A percentile compares a stretch with the other conserved stretches of the same genome.
Conservation (phyloP, 2,888 invertebrate genomes). For the Harmothoe impar region DNA sequence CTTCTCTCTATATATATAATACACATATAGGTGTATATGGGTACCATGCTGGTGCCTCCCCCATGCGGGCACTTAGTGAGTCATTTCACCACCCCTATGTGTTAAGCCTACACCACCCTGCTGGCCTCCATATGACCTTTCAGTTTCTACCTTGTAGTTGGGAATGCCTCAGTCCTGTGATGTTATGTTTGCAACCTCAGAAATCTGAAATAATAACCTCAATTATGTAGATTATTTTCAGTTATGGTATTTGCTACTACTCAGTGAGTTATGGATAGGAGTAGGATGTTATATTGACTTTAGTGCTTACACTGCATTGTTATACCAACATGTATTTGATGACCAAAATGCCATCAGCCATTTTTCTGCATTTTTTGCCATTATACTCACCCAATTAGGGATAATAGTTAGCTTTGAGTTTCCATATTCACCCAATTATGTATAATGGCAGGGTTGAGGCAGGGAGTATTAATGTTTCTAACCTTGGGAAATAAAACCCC, state of each 20-base stretch:
- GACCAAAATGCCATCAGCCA: not conserved
- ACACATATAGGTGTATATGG: not conserved
- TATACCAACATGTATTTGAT: not conserved
- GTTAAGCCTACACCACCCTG: not conserved
- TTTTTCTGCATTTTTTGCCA: not conserved
- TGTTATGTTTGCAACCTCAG: not conserved
- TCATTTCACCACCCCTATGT: not conserved
- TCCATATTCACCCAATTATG: too few relatives aligned
- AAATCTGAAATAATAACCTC: not conserved
- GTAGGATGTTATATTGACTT: not conserved
- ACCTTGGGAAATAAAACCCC: not conserved
- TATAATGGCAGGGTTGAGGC: not conserved
- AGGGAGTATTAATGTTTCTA: constrained; percentile 1
- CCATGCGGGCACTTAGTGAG: not conserved
- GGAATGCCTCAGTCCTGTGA: not conserved
- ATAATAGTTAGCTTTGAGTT: not conserved
- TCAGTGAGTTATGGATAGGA: not conserved
- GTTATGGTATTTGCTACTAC: not conserved
- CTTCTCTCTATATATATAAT: not conserved
- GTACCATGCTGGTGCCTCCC: not conserved
- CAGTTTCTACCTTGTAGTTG: not conserved
- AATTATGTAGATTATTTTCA: not conserved
- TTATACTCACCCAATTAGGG: not conserved
- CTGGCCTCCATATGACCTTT: not conserved
- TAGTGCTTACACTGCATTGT: not conserved